Evolutionary conservation across 2,113 vertebrate genomes (phyloP).

Genomic region (Morone chrysops): DNA sequence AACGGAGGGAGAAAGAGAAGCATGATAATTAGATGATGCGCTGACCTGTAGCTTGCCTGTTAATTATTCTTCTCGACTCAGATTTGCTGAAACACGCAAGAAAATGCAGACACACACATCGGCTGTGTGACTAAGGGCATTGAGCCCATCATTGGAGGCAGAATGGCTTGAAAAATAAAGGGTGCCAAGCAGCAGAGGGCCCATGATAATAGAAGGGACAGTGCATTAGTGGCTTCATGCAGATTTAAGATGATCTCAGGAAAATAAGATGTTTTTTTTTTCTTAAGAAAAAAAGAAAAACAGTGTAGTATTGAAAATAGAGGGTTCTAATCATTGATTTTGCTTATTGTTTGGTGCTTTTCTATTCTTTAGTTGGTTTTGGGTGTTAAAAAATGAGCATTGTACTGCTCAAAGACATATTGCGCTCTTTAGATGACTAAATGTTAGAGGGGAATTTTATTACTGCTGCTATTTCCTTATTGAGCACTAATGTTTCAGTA

Average conservation of each 20-base stretch:
- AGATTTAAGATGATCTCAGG: neutral
- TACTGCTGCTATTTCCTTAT: neutral
- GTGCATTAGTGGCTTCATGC: neutral
- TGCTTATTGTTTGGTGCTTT: neutral
- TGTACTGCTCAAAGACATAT: too few relatives aligned
- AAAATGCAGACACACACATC: neutral
- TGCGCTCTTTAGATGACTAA: neutral
- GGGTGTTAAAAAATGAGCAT: neutral
- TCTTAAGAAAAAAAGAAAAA: too few relatives aligned
- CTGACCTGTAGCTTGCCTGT: slow-evolving; percentile 43
- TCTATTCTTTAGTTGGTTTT: neutral
- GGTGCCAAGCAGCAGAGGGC: neutral
- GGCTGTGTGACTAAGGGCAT: neutral
- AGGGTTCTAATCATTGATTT: neutral
- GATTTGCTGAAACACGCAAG: slow-evolving; percentile 35
- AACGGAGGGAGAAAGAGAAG: slow-evolving; percentile 32
- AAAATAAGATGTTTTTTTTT: neutral
- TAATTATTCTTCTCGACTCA: slow-evolving; percentile 45
- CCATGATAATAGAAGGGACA: neutral
- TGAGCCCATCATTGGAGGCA: neutral
- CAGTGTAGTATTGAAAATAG: neutral
- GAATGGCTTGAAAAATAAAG: neutral
- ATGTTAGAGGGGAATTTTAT: neutral
- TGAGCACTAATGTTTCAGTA: neutral
- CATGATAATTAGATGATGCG: slow-evolving; percentile 46